phyloP scores from a whole-genome alignment of 2,888 invertebrate species.

The Fragum whitleyi region DNA sequence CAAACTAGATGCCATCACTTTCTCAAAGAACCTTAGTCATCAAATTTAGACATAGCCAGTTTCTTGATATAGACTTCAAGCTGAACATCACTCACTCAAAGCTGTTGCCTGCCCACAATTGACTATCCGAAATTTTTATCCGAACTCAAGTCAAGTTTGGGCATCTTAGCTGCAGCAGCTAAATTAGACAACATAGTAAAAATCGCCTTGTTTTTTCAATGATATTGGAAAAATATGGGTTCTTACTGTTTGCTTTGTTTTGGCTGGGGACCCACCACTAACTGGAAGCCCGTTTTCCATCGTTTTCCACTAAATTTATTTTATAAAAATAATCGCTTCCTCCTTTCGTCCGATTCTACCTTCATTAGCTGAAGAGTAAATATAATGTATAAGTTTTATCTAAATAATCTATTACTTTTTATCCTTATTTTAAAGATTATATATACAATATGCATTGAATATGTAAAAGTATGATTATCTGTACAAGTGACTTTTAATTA shows the following conservation, averaged over 20 bases:
- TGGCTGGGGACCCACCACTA: constrained; percentile 42
- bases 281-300: constrained; percentile 44
- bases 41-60: too few species aligned
- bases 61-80: too few species aligned
- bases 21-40: too few species aligned
- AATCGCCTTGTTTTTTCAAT: neutral
- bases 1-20: too few species aligned
- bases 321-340: neutral
- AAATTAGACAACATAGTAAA: neutral
- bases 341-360: neutral
- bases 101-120: too few species aligned
- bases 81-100: too few species aligned
- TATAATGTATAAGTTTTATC: constrained; percentile 8
- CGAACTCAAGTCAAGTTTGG: neutral
- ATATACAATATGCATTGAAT: too few species aligned
- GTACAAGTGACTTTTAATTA: neutral
- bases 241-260: constrained; percentile 51
- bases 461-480: neutral
- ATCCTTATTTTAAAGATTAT: too few species aligned
- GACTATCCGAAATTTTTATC: neutral
- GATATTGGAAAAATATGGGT: neutral
- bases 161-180: neutral
- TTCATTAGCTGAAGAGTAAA: constrained; percentile 13
- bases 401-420: too few species aligned
- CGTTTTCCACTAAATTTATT: neutral